Percentiles rank a stretch among this genome's conserved stretches.
Conservation (phyloP, 2,113 vertebrate species). For the Ictalurus punctatus region DNA sequence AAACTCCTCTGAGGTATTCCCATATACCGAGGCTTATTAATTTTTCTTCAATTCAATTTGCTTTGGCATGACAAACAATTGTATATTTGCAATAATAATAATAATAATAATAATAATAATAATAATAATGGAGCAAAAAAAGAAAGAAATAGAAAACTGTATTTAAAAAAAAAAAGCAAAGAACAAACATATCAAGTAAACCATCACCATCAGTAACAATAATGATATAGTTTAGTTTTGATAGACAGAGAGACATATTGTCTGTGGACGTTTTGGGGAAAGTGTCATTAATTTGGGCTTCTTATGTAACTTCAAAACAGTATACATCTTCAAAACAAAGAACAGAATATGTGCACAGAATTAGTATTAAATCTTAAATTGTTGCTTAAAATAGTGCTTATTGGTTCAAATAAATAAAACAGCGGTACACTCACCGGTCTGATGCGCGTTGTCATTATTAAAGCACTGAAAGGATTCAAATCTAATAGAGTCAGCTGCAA, state of each 20-base stretch:
- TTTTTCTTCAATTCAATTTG: neutral
- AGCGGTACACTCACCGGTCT: slow-evolving; percentile 69
- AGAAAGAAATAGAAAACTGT: neutral
- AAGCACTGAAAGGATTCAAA: neutral
- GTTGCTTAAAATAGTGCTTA: too few relatives aligned
- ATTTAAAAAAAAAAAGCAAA: neutral
- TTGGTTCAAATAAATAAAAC: neutral
- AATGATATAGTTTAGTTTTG: neutral
- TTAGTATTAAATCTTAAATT: too few relatives aligned
- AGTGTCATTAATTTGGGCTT: too few relatives aligned
- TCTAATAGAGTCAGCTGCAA: neutral
- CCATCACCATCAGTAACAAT: too few relatives aligned
- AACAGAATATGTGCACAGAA: too few relatives aligned
- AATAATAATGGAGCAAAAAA: neutral
- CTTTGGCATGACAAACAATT: neutral
- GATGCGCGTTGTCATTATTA: slow-evolving; percentile 71
- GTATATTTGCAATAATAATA: neutral
- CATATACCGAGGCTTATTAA: neutral
- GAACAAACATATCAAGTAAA: neutral
- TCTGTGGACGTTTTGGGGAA: neutral
- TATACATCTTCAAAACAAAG: too few relatives aligned
- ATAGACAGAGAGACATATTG: neutral
- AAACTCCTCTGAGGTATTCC: neutral
- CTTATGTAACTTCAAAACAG: too few relatives aligned
- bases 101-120: neutral